These are phyloP conservation scores for Enteromius mattozi DNA, from an alignment of 2,797 vertebrate species.

Conservation along the genomic window DNA sequence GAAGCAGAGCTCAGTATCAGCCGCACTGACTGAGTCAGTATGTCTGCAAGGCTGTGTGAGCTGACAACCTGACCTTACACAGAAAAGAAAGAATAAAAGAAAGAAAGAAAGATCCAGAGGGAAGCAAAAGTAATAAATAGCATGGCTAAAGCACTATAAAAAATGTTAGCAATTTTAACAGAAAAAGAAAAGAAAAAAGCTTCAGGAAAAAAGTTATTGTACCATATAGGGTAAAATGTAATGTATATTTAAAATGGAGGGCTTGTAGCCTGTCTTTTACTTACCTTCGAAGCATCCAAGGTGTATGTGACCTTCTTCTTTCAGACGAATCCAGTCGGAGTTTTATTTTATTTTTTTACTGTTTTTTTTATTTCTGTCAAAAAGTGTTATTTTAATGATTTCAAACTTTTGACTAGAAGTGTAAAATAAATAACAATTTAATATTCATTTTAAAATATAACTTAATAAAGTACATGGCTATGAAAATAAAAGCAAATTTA, in stretches of 20 bases:
- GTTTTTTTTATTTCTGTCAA: not conserved
- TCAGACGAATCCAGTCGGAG: too few species aligned
- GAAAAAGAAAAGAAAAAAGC: not conserved
- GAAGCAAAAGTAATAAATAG: constrained; percentile 58
- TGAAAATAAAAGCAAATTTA: not conserved
- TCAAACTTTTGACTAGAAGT: not conserved
- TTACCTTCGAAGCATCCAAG: too few species aligned
- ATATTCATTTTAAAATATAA: not conserved
- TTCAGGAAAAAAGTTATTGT: not conserved
- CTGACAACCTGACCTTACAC: constrained; percentile 46
- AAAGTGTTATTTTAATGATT: not conserved
- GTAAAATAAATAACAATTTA: not conserved
- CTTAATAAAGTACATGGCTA: not conserved
- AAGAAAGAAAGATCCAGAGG: constrained; percentile 24
- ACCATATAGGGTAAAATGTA: not conserved
- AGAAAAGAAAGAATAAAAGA: constrained; percentile 4
- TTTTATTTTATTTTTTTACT: too few species aligned
- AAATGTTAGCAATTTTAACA: not conserved
- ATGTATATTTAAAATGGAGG: not conserved
- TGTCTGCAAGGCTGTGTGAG: constrained; percentile 22
- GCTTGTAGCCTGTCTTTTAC: too few species aligned
- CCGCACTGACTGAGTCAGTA: constrained; percentile 20
- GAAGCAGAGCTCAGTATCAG: not conserved
- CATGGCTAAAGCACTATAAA: not conserved
- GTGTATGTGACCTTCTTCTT: too few species aligned